Evolutionary conservation across 92 coral and sea anemone species (phyloP).

Genomic region (Epizoanthus scotinus): DNA sequence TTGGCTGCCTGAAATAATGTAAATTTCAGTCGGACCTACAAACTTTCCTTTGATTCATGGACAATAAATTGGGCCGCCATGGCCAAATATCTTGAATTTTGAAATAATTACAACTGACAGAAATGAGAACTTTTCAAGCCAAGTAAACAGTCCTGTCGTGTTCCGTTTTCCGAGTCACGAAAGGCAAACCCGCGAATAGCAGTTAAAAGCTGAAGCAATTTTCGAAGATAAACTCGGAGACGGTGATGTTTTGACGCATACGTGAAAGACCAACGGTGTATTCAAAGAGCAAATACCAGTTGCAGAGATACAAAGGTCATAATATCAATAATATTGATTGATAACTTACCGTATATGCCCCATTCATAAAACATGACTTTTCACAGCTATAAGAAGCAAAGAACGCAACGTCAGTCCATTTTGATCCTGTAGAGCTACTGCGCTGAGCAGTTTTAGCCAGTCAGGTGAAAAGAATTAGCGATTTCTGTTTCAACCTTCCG

Average conservation of each 20-base stretch:
- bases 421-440: background rate
- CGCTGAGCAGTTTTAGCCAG: background rate
- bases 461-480: background rate
- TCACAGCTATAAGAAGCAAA: background rate
- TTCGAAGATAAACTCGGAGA: constrained; percentile 13
- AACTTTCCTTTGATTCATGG: constrained; percentile 2
- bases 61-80: constrained; percentile 17
- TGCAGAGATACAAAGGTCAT: constrained; percentile 4
- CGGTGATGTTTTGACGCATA: background rate
- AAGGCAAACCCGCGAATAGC: background rate
- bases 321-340: background rate
- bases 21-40: constrained; percentile 13
- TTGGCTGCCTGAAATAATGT: constrained; percentile 48
- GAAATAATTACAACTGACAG: constrained; percentile 26
- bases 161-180: constrained; percentile 30
- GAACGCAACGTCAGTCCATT: background rate
- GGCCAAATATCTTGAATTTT: constrained; percentile 20
- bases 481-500: constrained; percentile 27
- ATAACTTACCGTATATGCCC: constrained; percentile 28
- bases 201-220: constrained; percentile 25
- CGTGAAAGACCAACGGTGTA: background rate
- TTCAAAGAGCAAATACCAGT: constrained; percentile 15
- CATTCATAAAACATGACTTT: constrained; percentile 16
- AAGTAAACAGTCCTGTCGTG: constrained; percentile 12
- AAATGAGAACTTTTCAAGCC: constrained; percentile 16